phyloP scores from a whole-genome alignment of 2,113 vertebrate species.

The Perca fluviatilis region DNA sequence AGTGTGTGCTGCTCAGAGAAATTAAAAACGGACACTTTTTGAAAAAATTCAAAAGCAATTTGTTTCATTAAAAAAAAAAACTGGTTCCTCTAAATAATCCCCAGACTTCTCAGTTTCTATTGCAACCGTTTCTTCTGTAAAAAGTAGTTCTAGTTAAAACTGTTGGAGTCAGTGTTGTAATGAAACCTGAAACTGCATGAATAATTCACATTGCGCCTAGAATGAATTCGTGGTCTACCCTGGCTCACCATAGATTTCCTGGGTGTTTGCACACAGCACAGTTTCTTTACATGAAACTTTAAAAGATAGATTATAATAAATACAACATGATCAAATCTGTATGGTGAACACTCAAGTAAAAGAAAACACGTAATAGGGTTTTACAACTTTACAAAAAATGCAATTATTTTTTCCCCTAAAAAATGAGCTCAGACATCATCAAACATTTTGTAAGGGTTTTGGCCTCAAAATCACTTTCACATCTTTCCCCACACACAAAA shows the following conservation, averaged over 20 bases:
- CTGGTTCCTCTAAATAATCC: background rate
- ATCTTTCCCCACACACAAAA: background rate
- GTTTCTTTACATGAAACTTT: background rate
- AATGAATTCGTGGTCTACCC: background rate
- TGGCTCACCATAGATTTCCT: background rate
- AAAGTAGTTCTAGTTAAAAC: background rate
- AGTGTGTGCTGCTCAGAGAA: background rate
- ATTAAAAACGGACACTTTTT: background rate
- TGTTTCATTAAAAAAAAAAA: background rate
- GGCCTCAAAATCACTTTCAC: background rate
- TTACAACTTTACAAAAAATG: too few species aligned
- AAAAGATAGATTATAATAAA: background rate
- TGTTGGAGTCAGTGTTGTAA: too few species aligned
- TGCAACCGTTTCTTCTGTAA: background rate
- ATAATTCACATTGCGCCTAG: background rate
- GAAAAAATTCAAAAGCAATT: background rate
- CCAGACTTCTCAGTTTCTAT: background rate
- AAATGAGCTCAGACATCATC: background rate
- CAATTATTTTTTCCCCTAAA: background rate
- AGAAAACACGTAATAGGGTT: background rate
- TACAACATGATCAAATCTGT: background rate
- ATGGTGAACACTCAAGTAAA: background rate
- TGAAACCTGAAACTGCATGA: background rate
- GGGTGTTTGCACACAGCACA: background rate
- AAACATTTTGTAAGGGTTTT: background rate